These are phyloP conservation scores for Synaphobranchus kaupii DNA, from an alignment of 2,797 vertebrate species.

Conservation along the genomic window DNA sequence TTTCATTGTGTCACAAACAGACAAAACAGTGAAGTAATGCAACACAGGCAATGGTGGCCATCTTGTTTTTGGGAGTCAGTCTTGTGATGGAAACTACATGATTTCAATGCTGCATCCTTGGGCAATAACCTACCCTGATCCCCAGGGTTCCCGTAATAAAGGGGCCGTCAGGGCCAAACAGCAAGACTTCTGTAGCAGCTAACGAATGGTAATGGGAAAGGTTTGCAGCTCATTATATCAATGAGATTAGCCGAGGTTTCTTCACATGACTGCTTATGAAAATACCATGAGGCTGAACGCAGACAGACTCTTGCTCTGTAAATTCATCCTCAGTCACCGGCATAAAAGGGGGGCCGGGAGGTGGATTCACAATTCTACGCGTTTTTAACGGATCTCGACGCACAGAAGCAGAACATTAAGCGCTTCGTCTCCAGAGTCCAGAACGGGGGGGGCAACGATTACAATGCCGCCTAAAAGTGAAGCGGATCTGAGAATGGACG, in stretches of 20 bases:
- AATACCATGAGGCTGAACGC: neutral
- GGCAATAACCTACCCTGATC: neutral
- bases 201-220: conserved; percentile 38
- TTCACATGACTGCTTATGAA: conserved; percentile 40
- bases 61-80: neutral
- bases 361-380: neutral
- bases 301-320: conserved; percentile 1
- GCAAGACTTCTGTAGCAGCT: neutral
- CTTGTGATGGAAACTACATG: neutral
- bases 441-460: neutral
- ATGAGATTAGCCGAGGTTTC: conserved; percentile 41
- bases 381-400: neutral
- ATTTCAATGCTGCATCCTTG: neutral
- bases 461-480: neutral
- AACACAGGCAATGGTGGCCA: neutral
- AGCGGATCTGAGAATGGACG: neutral
- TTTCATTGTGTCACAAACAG: neutral
- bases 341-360: conserved; percentile 3
- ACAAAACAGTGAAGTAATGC: neutral
- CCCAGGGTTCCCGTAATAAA: neutral
- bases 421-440: neutral
- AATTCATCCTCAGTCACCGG: neutral
- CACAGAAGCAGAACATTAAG: neutral
- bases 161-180: neutral
- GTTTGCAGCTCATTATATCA: conserved; percentile 41